phyloP scores from a whole-genome alignment of 2,113 vertebrate genomes.

The Dasyornis broadbenti region DNA sequence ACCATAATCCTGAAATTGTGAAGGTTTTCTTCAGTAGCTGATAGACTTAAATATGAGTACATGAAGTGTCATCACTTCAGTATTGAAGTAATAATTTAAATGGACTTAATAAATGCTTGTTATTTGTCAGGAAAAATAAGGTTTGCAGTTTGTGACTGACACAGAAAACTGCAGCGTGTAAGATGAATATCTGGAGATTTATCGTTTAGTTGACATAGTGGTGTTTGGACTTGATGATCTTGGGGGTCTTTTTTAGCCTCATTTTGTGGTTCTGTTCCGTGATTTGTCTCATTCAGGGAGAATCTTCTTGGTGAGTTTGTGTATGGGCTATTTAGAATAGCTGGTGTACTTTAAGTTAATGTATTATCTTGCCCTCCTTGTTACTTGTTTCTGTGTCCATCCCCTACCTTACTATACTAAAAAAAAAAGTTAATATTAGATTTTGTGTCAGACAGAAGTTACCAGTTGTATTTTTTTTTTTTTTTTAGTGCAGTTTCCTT shows the following conservation, averaged over 20 bases:
- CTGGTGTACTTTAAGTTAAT: neutral
- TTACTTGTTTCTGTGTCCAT: neutral
- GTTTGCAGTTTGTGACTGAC: neutral
- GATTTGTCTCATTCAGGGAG: neutral
- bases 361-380: neutral
- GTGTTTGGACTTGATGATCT: neutral
- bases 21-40: neutral
- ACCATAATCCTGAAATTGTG: neutral
- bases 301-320: neutral
- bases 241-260: neutral
- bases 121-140: neutral
- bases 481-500: neutral
- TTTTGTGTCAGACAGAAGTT: neutral
- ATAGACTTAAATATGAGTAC: neutral
- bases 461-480: neutral
- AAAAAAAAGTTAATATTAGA: neutral
- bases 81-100: neutral
- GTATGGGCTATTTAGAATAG: neutral
- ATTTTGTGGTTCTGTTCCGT: accelerated
- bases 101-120: neutral
- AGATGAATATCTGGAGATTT: neutral
- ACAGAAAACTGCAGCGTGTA: neutral
- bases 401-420: neutral
- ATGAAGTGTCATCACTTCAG: neutral
- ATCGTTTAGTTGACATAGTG: neutral